phyloP scores from a whole-genome alignment of 2,888 invertebrate genomes.

The Globia sparganii region DNA sequence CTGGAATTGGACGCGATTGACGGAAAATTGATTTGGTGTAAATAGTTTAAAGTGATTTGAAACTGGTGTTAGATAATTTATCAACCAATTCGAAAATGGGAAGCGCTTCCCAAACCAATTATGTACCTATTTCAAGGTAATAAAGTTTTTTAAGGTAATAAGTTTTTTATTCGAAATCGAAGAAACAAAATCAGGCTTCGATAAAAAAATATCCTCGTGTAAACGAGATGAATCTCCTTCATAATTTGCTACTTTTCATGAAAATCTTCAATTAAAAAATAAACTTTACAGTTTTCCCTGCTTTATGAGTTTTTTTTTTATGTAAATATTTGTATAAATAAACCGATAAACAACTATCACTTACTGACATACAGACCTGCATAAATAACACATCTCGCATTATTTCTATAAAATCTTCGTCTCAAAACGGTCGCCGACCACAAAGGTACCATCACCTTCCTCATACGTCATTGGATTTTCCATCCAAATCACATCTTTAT shows the following conservation, averaged over 20 bases:
- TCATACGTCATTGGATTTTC: conserved; percentile 9
- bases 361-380: neutral
- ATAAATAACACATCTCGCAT: neutral
- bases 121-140: no score
- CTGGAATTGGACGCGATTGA: conserved; percentile 24
- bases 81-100: neutral
- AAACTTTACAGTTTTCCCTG: neutral
- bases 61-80: neutral
- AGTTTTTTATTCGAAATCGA: neutral
- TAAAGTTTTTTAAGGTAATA: neutral
- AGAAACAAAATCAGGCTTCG: neutral
- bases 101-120: neutral
- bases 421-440: neutral
- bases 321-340: neutral
- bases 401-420: neutral
- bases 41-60: conserved; percentile 35
- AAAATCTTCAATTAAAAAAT: neutral
- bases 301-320: neutral
- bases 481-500: conserved; percentile 38
- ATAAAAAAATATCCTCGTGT: neutral
- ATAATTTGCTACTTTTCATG: neutral
- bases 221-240: no score
- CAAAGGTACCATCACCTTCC: neutral
- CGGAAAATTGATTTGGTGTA: conserved; percentile 31
- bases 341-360: neutral